These are phyloP conservation scores for Acheta domesticus DNA, from an alignment of 2,888 invertebrate species.

Conservation along the genomic window DNA sequence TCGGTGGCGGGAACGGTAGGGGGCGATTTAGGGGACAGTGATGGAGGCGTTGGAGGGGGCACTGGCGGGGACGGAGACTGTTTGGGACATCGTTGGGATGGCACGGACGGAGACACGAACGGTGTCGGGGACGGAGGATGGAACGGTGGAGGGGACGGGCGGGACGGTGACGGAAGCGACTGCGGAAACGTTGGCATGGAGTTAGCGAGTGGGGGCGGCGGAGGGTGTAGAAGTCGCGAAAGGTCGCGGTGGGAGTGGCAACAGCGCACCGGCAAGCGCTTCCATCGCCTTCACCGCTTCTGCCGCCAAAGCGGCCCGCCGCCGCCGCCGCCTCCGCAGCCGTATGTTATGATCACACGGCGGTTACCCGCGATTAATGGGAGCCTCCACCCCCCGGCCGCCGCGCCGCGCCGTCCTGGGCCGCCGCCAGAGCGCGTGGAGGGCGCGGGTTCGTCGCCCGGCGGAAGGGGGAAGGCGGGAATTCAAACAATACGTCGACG, in stretches of 20 bases:
- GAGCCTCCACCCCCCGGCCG: not conserved
- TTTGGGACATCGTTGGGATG: too few relatives aligned
- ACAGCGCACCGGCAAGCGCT: too few relatives aligned
- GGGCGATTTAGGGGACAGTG: not conserved
- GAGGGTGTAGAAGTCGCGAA: too few relatives aligned
- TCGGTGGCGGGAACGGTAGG: not conserved
- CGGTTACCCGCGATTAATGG: slow-evolving; percentile 18
- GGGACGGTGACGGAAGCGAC: not conserved
- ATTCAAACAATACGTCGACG: too few relatives aligned
- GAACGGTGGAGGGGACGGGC: not conserved
- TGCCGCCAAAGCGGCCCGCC: too few relatives aligned
- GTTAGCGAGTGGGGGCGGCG: too few relatives aligned
- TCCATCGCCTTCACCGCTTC: too few relatives aligned
- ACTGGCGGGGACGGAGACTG: not conserved
- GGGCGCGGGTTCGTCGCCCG: not conserved
- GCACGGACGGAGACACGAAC: too few relatives aligned
- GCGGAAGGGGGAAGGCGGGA: not conserved
- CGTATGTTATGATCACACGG: slow-evolving; percentile 18
- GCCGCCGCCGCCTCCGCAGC: not conserved
- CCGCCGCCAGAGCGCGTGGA: not conserved
- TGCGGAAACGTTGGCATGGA: not conserved
- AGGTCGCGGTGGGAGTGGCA: too few relatives aligned
- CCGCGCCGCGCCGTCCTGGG: not conserved
- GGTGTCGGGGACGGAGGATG: not conserved
- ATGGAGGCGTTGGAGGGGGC: too few relatives aligned